These are phyloP conservation scores for Alouatta palliata DNA, from an alignment of 2,113 vertebrate genomes.

Conservation along the genomic window DNA sequence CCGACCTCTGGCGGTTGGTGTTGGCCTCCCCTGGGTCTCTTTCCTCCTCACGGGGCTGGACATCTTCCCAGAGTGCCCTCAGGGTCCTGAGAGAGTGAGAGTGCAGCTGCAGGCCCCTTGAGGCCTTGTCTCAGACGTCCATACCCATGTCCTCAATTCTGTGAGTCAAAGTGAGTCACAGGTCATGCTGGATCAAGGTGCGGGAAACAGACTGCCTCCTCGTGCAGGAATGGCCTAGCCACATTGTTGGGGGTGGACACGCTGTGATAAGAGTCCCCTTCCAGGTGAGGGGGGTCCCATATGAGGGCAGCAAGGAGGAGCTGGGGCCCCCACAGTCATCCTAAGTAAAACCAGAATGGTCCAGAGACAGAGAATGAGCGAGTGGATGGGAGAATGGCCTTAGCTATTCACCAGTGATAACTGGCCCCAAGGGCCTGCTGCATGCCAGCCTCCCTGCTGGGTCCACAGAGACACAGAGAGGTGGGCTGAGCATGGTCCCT, in stretches of 20 bases:
- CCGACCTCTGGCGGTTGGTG: background rate
- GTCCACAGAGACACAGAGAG: no score
- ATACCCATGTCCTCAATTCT: rapidly evolving
- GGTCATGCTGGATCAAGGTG: background rate
- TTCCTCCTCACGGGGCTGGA: rapidly evolving
- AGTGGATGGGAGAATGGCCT: no score
- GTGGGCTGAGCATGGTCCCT: rapidly evolving
- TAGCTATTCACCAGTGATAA: rapidly evolving
- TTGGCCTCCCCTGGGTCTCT: background rate
- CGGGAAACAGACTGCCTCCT: no score
- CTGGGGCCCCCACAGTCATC: background rate
- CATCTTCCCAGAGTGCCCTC: background rate
- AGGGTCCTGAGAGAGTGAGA: background rate
- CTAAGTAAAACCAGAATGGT: background rate
- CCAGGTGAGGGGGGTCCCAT: no score
- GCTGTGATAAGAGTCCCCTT: no score
- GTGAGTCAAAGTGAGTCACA: background rate
- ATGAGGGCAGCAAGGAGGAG: background rate
- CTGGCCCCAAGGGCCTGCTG: background rate
- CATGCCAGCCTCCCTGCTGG: rapidly evolving
- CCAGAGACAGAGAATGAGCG: background rate
- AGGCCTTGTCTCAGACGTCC: no score
- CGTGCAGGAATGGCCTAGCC: no score
- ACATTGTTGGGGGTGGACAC: rapidly evolving
- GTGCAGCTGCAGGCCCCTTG: background rate